phyloP scores from a whole-genome alignment of 2,888 invertebrate genomes.

The Aplocera efformata region DNA sequence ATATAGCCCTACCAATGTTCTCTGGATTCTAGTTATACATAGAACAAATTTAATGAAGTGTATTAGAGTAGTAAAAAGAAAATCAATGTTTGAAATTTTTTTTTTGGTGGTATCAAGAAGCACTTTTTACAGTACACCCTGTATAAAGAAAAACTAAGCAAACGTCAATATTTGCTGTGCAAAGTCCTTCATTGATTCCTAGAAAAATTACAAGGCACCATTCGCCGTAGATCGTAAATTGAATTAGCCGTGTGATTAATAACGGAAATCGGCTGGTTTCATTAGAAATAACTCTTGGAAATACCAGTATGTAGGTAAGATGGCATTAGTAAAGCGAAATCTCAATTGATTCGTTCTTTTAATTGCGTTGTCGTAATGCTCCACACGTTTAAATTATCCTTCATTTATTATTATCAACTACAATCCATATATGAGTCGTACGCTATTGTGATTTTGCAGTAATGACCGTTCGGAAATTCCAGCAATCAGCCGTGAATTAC shows the following conservation, averaged over 20 bases:
- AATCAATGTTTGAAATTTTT: no score
- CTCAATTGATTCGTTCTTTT: conserved; percentile 37
- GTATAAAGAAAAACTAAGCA: no score
- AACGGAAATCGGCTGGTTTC: conserved; percentile 56
- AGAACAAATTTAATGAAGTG: no score
- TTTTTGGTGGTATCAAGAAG: no score
- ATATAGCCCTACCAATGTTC: no score
- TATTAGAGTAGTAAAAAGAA: no score
- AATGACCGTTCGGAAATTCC: conserved; percentile 8
- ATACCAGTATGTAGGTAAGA: conserved; percentile 37
- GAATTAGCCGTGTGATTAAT: conserved; percentile 67
- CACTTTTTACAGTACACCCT: no score
- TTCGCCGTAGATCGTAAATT: conserved; percentile 55
- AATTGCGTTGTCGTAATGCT: conserved; percentile 31
- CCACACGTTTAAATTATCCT: conserved; percentile 12
- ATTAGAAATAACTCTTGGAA: conserved; percentile 46
- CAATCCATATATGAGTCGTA: no score
- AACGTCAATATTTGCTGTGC: conserved; percentile 7
- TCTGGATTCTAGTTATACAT: no score
- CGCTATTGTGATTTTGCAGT: conserved; percentile 1
- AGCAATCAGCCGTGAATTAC: conserved; percentile 2
- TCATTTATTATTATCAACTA: conserved; percentile 3
- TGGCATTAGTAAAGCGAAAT: conserved; percentile 32
- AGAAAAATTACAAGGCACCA: conserved; percentile 31
- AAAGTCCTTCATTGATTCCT: conserved; percentile 21